Percentiles rank a stretch among this genome's conserved stretches.
These are phyloP conservation scores for Condylostylus longicornis DNA, from an alignment of 1,140 invertebrate species.

Conservation along the genomic window DNA sequence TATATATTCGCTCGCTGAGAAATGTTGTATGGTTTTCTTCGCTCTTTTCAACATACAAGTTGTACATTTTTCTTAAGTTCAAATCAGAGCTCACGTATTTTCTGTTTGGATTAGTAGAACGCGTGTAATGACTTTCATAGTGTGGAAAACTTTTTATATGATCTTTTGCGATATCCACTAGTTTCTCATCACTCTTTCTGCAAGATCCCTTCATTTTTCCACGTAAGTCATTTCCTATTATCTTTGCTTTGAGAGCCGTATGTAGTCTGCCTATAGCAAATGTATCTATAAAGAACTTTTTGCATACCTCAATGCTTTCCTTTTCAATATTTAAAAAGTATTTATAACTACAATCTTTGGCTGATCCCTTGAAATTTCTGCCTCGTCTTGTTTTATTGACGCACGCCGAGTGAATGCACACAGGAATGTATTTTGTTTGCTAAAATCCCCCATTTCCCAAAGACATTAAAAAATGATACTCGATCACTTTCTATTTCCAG, in stretches of 20 bases:
- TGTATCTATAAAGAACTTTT: conserved; percentile 9
- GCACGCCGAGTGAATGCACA: too few relatives aligned
- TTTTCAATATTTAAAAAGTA: not conserved
- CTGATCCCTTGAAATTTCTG: too few relatives aligned
- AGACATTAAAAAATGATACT: too few relatives aligned
- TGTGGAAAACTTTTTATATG: not conserved
- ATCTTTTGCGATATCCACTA: not conserved
- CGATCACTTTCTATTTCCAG: too few relatives aligned
- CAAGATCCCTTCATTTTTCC: conserved; percentile 13
- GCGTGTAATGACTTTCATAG: too few relatives aligned
- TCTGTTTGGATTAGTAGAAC: conserved; percentile 5
- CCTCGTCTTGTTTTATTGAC: too few relatives aligned
- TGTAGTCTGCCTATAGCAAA: conserved; percentile 10
- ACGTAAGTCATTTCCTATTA: conserved; percentile 7
- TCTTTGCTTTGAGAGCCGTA: too few relatives aligned
- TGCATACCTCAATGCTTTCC: not conserved
- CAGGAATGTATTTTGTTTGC: too few relatives aligned
- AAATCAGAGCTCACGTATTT: conserved; percentile 8
- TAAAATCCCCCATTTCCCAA: too few relatives aligned
- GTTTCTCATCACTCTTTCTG: conserved; percentile 4
- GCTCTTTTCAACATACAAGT: conserved; percentile 1
- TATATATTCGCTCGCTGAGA: conserved; percentile 14
- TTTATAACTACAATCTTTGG: not conserved
- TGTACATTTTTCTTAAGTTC: not conserved
- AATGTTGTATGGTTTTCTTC: too few relatives aligned